These are phyloP conservation scores for Melinopterus prodromus DNA, from an alignment of 2,888 invertebrate genomes.

Conservation along the genomic window DNA sequence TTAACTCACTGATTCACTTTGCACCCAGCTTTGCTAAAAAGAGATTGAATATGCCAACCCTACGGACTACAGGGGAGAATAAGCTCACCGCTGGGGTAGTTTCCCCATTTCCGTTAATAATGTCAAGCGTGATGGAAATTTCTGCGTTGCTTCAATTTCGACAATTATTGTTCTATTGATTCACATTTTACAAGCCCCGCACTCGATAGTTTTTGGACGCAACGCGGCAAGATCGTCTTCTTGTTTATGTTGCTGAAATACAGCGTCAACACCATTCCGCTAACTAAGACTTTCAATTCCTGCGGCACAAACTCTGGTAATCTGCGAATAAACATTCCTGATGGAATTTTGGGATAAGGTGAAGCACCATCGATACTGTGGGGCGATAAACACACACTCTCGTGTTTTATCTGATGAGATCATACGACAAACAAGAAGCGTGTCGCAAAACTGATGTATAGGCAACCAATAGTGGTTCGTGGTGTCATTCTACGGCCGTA, in stretches of 20 bases:
- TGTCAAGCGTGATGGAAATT: slow-evolving; percentile 14
- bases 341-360: neutral
- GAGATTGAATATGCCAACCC: no score
- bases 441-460: neutral
- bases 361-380: neutral
- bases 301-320: neutral
- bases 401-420: neutral
- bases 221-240: neutral
- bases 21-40: no score
- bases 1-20: no score
- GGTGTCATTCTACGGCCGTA: no score
- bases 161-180: slow-evolving; percentile 22
- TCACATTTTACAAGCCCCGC: neutral
- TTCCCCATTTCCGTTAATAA: slow-evolving; percentile 22
- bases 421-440: neutral
- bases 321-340: neutral
- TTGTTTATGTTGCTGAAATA: slow-evolving; percentile 14
- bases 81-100: neutral
- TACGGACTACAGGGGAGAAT: neutral
- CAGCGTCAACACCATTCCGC: neutral
- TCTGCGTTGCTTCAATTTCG: neutral
- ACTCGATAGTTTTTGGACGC: neutral
- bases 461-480: no score
- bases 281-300: neutral
- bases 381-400: neutral